Evolutionary conservation across 2,113 vertebrate genomes (phyloP).

Genomic region (Ctenomys sociabilis): DNA sequence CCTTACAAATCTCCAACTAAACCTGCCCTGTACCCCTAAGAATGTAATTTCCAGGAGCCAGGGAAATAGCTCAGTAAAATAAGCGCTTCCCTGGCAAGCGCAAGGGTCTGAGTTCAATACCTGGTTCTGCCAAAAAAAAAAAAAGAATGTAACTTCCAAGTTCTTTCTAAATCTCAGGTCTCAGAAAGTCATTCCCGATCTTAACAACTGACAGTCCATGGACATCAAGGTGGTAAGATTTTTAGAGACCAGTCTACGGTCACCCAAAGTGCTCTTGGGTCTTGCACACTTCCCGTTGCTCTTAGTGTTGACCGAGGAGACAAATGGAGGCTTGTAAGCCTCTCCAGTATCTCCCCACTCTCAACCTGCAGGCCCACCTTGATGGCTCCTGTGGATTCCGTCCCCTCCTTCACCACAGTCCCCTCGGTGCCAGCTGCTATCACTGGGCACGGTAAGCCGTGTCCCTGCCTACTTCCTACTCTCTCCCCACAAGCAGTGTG

Average conservation of each 20-base stretch:
- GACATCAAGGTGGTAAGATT: not conserved
- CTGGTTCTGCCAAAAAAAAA: no score
- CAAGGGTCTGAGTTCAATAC: no score
- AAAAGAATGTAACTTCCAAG: not conserved
- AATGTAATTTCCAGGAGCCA: no score
- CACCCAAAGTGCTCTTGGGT: not conserved
- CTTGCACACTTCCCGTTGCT: not conserved
- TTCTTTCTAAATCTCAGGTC: not conserved
- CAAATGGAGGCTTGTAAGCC: not conserved
- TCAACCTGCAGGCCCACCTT: no score
- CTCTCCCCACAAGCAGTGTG: not conserved
- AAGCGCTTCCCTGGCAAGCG: no score
- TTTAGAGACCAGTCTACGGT: not conserved
- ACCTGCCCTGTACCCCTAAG: not conserved
- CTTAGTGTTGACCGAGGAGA: not conserved
- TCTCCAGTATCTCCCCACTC: not conserved
- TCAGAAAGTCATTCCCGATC: not conserved
- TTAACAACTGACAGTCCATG: not conserved
- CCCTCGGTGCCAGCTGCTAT: not conserved
- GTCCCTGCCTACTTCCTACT: not conserved
- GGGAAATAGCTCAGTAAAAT: no score
- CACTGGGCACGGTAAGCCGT: not conserved
- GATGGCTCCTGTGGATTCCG: not conserved
- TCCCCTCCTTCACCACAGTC: not conserved
- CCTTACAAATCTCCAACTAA: slow-evolving; percentile 4